Percentiles rank a stretch among this genome's conserved stretches.
These are phyloP conservation scores for Meloidogyne floridensis DNA, from an alignment of 1,140 invertebrate genomes.

Conservation along the genomic window DNA sequence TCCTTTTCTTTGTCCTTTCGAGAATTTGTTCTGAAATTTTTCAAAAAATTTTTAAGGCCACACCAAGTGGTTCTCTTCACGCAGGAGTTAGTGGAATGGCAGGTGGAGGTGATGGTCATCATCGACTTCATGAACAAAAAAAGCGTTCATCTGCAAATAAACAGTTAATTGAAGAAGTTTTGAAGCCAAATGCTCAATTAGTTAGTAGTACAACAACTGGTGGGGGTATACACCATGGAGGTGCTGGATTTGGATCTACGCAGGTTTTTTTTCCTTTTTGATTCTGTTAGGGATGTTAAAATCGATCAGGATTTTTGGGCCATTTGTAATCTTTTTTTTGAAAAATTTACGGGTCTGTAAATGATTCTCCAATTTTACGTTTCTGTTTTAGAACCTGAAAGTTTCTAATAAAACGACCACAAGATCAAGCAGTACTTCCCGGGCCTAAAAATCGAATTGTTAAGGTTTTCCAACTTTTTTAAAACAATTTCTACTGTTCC, in stretches of 20 bases:
- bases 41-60: slow-evolving; percentile 52
- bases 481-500: no score
- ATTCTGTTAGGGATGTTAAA: no score
- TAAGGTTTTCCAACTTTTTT: no score
- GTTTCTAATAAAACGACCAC: no score
- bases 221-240: slow-evolving; percentile 36
- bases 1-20: no score
- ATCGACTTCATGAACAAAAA: slow-evolving; percentile 24
- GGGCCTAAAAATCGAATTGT: no score
- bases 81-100: slow-evolving; percentile 36
- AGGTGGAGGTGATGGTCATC: slow-evolving; percentile 23
- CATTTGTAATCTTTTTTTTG: no score
- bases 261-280: slow-evolving; percentile 41
- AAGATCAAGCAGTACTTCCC: no score
- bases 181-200: slow-evolving; percentile 36
- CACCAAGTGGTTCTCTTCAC: slow-evolving; percentile 63
- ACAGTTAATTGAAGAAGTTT: slow-evolving; percentile 41
- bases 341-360: no score
- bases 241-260: slow-evolving; percentile 54
- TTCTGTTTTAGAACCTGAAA: no score
- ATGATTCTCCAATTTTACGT: no score
- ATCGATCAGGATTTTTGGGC: no score
- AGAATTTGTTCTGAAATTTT: neutral
- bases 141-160: slow-evolving; percentile 49
- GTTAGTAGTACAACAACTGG: slow-evolving; percentile 36